A percentile compares a stretch with the other conserved stretches of the same genome.
Conservation (phyloP, 2,797 vertebrate genomes). For the Tarsius wallacei region DNA sequence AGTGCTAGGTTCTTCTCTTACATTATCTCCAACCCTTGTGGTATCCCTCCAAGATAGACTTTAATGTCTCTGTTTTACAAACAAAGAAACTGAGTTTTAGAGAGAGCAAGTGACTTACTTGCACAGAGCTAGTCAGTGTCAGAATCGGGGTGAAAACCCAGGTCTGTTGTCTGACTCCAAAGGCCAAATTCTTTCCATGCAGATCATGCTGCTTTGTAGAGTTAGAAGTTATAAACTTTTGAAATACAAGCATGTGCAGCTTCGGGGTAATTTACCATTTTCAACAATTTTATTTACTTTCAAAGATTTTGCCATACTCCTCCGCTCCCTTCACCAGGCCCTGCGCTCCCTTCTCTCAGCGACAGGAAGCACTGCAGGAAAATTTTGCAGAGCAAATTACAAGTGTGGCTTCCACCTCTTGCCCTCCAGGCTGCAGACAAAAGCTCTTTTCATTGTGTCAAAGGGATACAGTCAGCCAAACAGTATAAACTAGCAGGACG, state of each 20-base stretch:
- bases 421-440: constrained; percentile 73
- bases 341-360: background rate
- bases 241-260: background rate
- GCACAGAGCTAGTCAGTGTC: background rate
- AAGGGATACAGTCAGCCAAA: constrained; percentile 69
- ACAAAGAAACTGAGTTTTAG: background rate
- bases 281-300: constrained; percentile 12
- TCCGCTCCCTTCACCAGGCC: background rate
- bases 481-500: constrained; percentile 74
- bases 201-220: background rate
- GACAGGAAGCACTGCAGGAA: constrained; percentile 45
- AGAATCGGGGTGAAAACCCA: background rate
- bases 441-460: constrained; percentile 82
- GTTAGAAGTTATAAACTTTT: background rate
- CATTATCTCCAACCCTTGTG: background rate
- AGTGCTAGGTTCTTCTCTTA: background rate
- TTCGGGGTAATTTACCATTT: background rate
- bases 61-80: background rate
- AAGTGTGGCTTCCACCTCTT: constrained; percentile 65
- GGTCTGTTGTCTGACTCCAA: background rate
- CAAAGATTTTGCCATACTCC: background rate
- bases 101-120: background rate
- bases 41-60: background rate
- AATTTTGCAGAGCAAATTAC: constrained; percentile 63
- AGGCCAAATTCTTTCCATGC: background rate